These are phyloP conservation scores for Drosophila virilis DNA, from an alignment of 1,140 invertebrate species.

Conservation along the genomic window DNA sequence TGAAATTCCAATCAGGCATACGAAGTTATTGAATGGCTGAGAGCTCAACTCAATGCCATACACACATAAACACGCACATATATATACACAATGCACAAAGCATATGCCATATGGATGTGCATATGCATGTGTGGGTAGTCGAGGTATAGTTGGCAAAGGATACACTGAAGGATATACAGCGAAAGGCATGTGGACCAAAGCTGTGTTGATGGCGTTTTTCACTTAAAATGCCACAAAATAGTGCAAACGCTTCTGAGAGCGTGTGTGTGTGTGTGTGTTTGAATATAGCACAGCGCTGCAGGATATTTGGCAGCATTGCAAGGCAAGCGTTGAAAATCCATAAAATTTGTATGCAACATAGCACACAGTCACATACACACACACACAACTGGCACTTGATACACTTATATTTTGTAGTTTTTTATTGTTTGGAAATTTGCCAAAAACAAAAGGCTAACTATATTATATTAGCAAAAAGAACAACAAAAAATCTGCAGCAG, in stretches of 20 bases:
- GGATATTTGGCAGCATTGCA: conserved; percentile 65
- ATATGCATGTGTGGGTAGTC: background rate
- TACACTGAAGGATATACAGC: conserved; percentile 9
- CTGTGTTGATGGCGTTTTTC: conserved; percentile 66
- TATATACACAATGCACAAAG: conserved; percentile 10
- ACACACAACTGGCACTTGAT: conserved; percentile 45
- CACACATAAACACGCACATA: conserved; percentile 28
- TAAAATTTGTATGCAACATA: conserved; percentile 75
- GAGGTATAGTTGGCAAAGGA: conserved; percentile 16
- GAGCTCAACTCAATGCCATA: conserved; percentile 27
- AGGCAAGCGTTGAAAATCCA: conserved; percentile 71
- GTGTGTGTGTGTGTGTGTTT: conserved; percentile 8
- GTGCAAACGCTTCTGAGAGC: conserved; percentile 21
- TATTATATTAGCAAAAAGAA: conserved; percentile 29
- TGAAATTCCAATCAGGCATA: conserved; percentile 64
- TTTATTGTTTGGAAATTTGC: conserved; percentile 61
- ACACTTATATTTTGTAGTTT: conserved; percentile 22
- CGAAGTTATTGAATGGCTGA: conserved; percentile 63
- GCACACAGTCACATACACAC: conserved; percentile 6
- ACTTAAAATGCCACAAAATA: conserved; percentile 69
- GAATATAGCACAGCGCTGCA: conserved; percentile 48
- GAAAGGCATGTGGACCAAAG: conserved; percentile 53
- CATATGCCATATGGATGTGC: background rate
- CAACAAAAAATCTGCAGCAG: background rate
- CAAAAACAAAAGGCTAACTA: conserved; percentile 39